These are phyloP conservation scores for Ceratina calcarata DNA, from an alignment of 1,140 invertebrate genomes.

Conservation along the genomic window DNA sequence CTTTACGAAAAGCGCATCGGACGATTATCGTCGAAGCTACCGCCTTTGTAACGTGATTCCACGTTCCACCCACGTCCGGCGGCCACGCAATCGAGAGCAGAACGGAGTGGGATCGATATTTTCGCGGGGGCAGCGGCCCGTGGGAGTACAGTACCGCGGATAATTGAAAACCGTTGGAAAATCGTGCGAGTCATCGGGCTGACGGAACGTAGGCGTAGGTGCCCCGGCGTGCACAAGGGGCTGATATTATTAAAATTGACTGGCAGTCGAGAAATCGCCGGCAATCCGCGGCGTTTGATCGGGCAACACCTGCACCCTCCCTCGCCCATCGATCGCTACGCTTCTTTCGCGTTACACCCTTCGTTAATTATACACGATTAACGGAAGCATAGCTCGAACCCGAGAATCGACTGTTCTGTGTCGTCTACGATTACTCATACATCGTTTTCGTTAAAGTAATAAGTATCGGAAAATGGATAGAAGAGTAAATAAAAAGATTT, in stretches of 20 bases:
- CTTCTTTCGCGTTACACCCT: background rate
- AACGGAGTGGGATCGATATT: slow-evolving; percentile 60
- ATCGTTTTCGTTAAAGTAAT: too few species aligned
- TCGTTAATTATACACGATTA: background rate
- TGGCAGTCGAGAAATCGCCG: slow-evolving; percentile 67
- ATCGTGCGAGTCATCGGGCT: slow-evolving; percentile 68
- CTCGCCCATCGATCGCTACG: slow-evolving; percentile 51
- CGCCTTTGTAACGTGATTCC: slow-evolving; percentile 49
- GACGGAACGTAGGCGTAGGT: background rate
- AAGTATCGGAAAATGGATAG: too few species aligned
- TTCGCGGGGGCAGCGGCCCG: slow-evolving; percentile 38
- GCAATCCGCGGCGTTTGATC: slow-evolving; percentile 71
- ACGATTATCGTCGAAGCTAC: slow-evolving; percentile 14
- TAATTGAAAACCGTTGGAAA: slow-evolving; percentile 71
- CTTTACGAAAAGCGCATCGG: background rate
- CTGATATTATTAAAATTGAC: slow-evolving; percentile 74
- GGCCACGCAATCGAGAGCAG: slow-evolving; percentile 4
- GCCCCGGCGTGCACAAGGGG: background rate
- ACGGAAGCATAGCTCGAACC: background rate
- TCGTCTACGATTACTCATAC: too few species aligned
- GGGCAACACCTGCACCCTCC: slow-evolving; percentile 66
- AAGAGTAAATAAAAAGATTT: too few species aligned
- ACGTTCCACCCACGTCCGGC: slow-evolving; percentile 52
- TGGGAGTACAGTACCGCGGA: slow-evolving; percentile 55
- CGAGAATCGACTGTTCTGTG: too few species aligned